These are phyloP conservation scores for Seriola rivoliana DNA, from an alignment of 2,113 vertebrate genomes.

Conservation along the genomic window DNA sequence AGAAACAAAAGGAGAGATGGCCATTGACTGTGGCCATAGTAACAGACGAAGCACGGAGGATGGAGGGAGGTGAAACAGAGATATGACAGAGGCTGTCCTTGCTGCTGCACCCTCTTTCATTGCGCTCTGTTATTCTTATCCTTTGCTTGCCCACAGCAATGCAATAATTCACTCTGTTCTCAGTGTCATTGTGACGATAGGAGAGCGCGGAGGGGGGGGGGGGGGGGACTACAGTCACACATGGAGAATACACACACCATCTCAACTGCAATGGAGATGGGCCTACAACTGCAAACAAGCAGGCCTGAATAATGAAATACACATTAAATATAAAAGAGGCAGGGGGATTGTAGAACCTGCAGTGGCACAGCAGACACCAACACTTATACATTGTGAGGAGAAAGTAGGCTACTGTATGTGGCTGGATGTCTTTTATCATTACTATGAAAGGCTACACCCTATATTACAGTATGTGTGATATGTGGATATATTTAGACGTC, in stretches of 20 bases:
- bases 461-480: not conserved
- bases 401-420: constrained; percentile 62
- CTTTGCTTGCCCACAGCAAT: constrained; percentile 51
- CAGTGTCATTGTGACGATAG: constrained; percentile 46
- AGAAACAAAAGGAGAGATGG: constrained; percentile 21
- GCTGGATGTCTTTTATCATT: constrained; percentile 53
- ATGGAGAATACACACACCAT: constrained; percentile 13
- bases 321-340: constrained; percentile 77
- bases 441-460: constrained; percentile 53
- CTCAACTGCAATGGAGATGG: constrained; percentile 47
- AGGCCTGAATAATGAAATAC: constrained; percentile 73
- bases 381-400: constrained; percentile 43
- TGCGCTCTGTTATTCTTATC: constrained; percentile 58
- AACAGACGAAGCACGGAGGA: constrained; percentile 49
- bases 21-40: constrained; percentile 48
- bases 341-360: constrained; percentile 44
- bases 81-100: constrained; percentile 47
- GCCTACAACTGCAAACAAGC: constrained; percentile 64
- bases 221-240: not conserved
- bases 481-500: constrained; percentile 45
- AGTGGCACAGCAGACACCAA: constrained; percentile 63
- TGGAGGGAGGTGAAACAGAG: constrained; percentile 35
- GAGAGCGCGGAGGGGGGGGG: not conserved
- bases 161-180: constrained; percentile 64
- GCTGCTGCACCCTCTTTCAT: constrained; percentile 38